phyloP scores from a whole-genome alignment of 2,113 vertebrate species.

The Ptyas mucosa region DNA sequence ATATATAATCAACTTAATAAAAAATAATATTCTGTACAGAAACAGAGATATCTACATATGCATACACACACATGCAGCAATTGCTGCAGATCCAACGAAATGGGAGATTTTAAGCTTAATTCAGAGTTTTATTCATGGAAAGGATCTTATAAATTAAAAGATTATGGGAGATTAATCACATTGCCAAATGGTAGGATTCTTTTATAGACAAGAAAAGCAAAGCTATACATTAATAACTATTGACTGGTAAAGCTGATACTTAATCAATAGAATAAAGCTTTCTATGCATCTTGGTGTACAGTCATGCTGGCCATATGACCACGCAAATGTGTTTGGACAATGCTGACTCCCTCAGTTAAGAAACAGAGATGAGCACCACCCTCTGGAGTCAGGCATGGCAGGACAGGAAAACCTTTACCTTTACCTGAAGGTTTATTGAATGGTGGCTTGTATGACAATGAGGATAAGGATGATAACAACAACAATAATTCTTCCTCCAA shows the following conservation, averaged over 20 bases:
- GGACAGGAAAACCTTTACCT: not conserved
- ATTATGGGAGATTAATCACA: not conserved
- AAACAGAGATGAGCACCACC: not conserved
- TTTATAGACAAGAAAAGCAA: not conserved
- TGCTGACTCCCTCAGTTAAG: not conserved
- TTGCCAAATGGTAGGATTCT: not conserved
- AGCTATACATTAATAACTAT: not conserved
- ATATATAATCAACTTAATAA: not conserved
- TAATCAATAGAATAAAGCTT: conserved; percentile 15
- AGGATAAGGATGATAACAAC: not conserved
- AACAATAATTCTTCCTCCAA: not conserved
- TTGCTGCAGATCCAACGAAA: not conserved
- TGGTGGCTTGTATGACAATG: not conserved
- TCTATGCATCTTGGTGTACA: not conserved
- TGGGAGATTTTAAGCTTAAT: conserved; percentile 1
- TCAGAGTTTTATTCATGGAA: not conserved
- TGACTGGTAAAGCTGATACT: not conserved
- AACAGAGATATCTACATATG: not conserved
- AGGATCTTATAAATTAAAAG: conserved; percentile 4
- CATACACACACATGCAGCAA: not conserved
- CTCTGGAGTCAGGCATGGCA: no score
- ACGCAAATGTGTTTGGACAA: not conserved
- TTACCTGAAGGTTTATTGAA: not conserved
- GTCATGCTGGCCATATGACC: not conserved
- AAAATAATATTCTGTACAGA: not conserved